phyloP scores from a whole-genome alignment of 2,797 vertebrate species.

The Rhabdophis nuchalis region DNA sequence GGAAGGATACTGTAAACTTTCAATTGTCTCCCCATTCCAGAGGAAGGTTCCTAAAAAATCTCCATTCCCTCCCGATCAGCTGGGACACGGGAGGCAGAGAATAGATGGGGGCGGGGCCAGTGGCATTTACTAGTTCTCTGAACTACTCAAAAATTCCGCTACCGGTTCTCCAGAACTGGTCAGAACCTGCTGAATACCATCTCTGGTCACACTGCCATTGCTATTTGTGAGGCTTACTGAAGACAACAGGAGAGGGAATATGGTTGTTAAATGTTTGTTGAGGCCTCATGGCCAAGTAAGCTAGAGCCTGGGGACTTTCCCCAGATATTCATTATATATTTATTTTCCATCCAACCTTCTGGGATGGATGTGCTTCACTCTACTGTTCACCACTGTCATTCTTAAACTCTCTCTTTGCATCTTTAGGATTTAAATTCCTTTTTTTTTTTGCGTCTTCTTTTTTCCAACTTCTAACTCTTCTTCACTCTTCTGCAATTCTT shows the following conservation, averaged over 20 bases:
- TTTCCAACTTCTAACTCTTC: background rate
- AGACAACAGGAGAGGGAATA: background rate
- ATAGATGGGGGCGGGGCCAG: too few species aligned
- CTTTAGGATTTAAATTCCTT: background rate
- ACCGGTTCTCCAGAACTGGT: too few species aligned
- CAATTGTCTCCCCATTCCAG: too few species aligned
- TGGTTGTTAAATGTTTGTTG: background rate
- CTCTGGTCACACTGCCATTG: background rate
- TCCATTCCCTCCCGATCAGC: too few species aligned
- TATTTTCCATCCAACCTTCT: background rate
- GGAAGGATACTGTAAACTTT: too few species aligned
- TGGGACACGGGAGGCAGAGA: too few species aligned
- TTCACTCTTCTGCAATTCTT: background rate
- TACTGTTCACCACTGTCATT: background rate
- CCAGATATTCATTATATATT: background rate
- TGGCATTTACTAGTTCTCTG: too few species aligned
- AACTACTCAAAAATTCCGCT: too few species aligned
- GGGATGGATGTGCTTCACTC: background rate
- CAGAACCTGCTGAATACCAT: too few species aligned
- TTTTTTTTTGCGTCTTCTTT: background rate
- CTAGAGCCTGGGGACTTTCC: background rate
- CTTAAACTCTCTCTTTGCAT: background rate
- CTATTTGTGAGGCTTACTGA: background rate
- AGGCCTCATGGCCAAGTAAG: background rate
- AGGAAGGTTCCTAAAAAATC: too few species aligned